phyloP scores from a whole-genome alignment of 2,888 invertebrate species.

The Macaria notata region DNA sequence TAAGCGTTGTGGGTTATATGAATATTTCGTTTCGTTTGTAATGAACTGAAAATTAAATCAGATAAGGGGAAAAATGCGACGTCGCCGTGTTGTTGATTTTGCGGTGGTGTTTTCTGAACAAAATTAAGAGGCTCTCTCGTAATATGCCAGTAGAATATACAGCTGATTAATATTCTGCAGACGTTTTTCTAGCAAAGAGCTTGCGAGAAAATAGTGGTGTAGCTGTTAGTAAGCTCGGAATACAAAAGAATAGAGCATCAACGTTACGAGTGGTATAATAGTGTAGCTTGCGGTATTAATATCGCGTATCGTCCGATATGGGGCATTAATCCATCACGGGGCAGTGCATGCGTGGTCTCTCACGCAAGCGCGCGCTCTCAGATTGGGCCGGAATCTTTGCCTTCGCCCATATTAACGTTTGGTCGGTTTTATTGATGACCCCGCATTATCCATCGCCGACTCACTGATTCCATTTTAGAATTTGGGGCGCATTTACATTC shows the following conservation, averaged over 20 bases:
- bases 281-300: slow-evolving; percentile 15
- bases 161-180: slow-evolving; percentile 55
- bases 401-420: slow-evolving; percentile 29
- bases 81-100: slow-evolving; percentile 27
- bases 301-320: slow-evolving; percentile 49
- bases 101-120: slow-evolving; percentile 39
- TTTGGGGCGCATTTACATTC: slow-evolving; percentile 23
- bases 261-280: neutral
- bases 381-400: slow-evolving; percentile 42
- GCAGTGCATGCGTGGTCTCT: slow-evolving; percentile 47
- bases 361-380: slow-evolving; percentile 48
- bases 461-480: slow-evolving; percentile 22
- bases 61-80: slow-evolving; percentile 28
- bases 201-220: neutral
- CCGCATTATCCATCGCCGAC: slow-evolving; percentile 22
- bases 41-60: slow-evolving; percentile 32
- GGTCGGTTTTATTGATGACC: slow-evolving; percentile 35
- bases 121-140: slow-evolving; percentile 47
- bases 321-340: slow-evolving; percentile 56
- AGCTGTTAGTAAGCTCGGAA: neutral
- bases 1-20: slow-evolving; percentile 27
- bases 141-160: slow-evolving; percentile 37
- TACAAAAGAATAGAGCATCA: neutral
- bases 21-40: slow-evolving; percentile 27
- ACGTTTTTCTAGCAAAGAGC: slow-evolving; percentile 6